A percentile compares a stretch with the other conserved stretches of the same genome.
phyloP scores from a whole-genome alignment of 2,113 vertebrate species.

The Engystomops pustulosus region DNA sequence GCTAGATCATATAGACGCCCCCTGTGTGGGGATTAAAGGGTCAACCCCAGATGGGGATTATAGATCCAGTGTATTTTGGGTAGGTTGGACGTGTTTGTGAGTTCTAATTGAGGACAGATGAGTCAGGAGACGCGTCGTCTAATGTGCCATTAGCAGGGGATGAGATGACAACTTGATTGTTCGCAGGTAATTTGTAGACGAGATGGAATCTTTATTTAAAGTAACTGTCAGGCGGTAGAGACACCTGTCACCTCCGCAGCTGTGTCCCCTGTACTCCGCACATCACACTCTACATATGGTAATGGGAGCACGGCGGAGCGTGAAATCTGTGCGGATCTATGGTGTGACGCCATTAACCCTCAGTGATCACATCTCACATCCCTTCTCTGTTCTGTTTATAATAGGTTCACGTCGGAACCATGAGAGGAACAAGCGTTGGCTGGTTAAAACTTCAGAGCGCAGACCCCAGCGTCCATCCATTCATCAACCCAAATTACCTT shows the following conservation, averaged over 20 bases:
- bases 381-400: background rate
- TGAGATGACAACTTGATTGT: conserved; percentile 14
- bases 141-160: conserved; percentile 1
- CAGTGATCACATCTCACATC: background rate
- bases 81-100: too few species aligned
- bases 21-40: too few species aligned
- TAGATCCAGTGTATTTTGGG: background rate
- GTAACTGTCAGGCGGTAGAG: background rate
- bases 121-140: background rate
- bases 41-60: background rate
- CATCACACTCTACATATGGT: conserved; percentile 22
- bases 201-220: conserved; percentile 16
- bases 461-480: conserved; percentile 84
- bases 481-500: conserved; percentile 94
- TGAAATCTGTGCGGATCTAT: background rate
- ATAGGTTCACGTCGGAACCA: conserved; percentile 92
- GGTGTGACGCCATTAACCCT: background rate
- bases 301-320: background rate
- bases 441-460: conserved; percentile 89
- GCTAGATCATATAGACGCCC: too few species aligned
- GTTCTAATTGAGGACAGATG: background rate
- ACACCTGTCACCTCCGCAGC: background rate
- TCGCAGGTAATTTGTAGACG: background rate
- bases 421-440: conserved; percentile 88
- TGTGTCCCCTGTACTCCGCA: background rate